These are phyloP conservation scores for Spodoptera frugiperda DNA, from an alignment of 1,140 invertebrate genomes.

Conservation along the genomic window DNA sequence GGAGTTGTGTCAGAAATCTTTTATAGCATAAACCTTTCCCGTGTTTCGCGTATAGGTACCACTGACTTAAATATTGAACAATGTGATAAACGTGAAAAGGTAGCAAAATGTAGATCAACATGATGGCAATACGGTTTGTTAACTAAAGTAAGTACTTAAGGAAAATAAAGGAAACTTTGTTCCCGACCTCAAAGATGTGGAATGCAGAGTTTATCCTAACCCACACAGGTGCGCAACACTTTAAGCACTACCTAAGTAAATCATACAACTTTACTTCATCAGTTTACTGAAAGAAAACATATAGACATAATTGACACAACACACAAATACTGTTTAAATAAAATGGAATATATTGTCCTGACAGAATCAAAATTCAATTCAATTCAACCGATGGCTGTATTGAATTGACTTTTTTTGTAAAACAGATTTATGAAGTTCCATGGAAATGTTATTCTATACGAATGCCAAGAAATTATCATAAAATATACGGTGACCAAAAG, in stretches of 20 bases:
- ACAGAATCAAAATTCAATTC: too few species aligned
- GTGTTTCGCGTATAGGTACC: neutral
- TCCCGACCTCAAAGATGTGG: constrained; percentile 3
- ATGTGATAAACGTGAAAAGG: too few species aligned
- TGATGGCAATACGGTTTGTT: neutral
- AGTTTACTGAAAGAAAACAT: neutral
- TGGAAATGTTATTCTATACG: constrained; percentile 16
- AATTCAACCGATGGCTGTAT: too few species aligned
- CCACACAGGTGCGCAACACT: neutral
- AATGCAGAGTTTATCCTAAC: neutral
- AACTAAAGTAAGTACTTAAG: constrained; percentile 1
- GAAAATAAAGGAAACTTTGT: neutral
- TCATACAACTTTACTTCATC: constrained; percentile 4
- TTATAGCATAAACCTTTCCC: neutral
- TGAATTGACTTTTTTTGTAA: too few species aligned
- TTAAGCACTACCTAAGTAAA: constrained; percentile 15
- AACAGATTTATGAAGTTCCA: neutral
- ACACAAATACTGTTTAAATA: too few species aligned
- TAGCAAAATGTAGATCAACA: neutral
- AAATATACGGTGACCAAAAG: constrained; percentile 4
- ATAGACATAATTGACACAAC: neutral
- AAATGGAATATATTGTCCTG: too few species aligned
- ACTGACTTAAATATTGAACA: too few species aligned
- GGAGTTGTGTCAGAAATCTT: neutral
- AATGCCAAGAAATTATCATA: constrained; percentile 25